Evolutionary conservation across 2,797 vertebrate species (phyloP), one percentile per base, ranked within the genome.

Genomic region (Anabas testudineus): DNA sequence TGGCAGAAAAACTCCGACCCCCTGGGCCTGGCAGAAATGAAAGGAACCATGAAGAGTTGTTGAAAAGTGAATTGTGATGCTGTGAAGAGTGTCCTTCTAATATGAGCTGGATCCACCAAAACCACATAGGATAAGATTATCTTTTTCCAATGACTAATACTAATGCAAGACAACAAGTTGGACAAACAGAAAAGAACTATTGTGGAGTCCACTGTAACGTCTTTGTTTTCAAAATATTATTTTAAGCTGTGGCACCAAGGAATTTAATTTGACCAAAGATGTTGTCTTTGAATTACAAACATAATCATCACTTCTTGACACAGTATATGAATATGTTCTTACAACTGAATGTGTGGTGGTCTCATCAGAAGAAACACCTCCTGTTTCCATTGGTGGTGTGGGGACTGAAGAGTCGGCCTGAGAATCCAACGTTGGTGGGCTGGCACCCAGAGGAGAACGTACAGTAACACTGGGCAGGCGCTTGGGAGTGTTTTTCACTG

Each of bases 401-500:
- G 95, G 63, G 42, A 56, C 75, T 0, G 79, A 83, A 19, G 87
- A 77, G n/a, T 93, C 91, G 0, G 74, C 34, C 76, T 88, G 91
- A 82, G 96, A 91, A n/a, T 99, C 97, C 87, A 94, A 78, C 57
- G 94, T 87, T 2, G 97, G 94, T 36, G 98, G 97, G 67, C 95
- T 93, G 67, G 96, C 93, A 64, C 95, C 96, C 79, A 96, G 90
- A n/a, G 97, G 96, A 49, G 97, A 97, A 24, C 97, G 97, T 18
- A 97, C 95, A 34, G 97, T 95, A 55, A 98, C 93, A 60, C 96
- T 96, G 0, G 96, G 93, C 32, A 96, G 86, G 46, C 97, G 95
- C 71, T 98, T 96, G 1, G 97, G 96, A 0, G 97, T 95, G 91
- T 98, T 99, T 91, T 99, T 99, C 79, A 96, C 90, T 54, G 96